phyloP scores from a whole-genome alignment of 2,113 vertebrate species.

The Chionis minor region DNA sequence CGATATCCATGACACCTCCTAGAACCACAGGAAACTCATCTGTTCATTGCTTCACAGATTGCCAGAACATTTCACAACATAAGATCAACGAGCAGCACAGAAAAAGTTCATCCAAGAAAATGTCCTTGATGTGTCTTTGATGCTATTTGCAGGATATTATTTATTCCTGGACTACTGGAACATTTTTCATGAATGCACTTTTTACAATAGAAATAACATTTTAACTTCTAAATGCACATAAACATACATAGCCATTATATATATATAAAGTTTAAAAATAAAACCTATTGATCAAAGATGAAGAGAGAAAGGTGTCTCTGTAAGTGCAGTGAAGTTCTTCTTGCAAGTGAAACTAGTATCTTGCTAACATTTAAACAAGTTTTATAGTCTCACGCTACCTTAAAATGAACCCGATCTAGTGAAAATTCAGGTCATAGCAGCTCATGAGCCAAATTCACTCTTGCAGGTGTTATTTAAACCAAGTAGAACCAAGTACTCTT shows the following conservation, averaged over 20 bases:
- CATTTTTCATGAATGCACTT: background rate
- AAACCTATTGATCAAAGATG: background rate
- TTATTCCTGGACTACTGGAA: background rate
- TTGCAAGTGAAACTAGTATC: background rate
- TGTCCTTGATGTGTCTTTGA: background rate
- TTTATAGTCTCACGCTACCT: background rate
- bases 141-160: background rate
- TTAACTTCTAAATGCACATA: background rate
- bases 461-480: background rate
- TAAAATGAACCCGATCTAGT: background rate
- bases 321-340: background rate
- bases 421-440: background rate
- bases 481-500: background rate
- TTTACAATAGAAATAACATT: background rate
- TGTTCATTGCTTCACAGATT: background rate
- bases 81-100: background rate
- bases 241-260: background rate
- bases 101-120: constrained; percentile 29
- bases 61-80: constrained; percentile 1
- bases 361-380: background rate
- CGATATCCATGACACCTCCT: background rate
- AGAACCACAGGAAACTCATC: background rate
- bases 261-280: background rate
- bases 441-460: background rate
- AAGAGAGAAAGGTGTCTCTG: background rate